Conservation (phyloP, 2,113 vertebrate genomes). For the Cinclus mexicanus region DNA sequence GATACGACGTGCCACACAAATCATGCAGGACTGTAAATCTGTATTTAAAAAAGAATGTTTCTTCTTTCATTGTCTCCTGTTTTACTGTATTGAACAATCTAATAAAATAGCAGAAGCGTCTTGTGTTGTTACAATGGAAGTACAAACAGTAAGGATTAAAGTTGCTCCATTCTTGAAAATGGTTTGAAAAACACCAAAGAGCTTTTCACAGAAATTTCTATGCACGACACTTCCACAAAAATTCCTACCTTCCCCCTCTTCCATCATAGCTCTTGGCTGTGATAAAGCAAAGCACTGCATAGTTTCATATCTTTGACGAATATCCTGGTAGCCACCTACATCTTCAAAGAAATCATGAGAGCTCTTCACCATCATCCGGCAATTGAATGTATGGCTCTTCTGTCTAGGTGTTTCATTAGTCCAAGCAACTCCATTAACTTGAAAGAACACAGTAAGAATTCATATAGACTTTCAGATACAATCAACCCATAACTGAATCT, state of each 20-base stretch:
- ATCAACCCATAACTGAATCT: background rate
- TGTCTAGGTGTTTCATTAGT: slow-evolving; percentile 87
- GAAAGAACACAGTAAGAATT: background rate
- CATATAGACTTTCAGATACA: background rate
- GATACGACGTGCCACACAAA: slow-evolving; percentile 93
- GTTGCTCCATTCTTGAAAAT: background rate
- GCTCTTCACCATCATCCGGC: slow-evolving; percentile 92
- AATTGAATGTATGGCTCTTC: slow-evolving; percentile 97
- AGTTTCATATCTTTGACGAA: slow-evolving; percentile 88
- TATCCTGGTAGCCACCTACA: slow-evolving; percentile 70
- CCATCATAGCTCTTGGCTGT: slow-evolving; percentile 96
- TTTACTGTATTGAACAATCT: background rate
- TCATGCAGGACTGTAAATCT: slow-evolving; percentile 99
- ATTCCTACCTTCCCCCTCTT: slow-evolving; percentile 92
- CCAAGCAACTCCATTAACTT: slow-evolving; percentile 91
- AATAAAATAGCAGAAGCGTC: background rate
- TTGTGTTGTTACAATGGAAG: background rate
- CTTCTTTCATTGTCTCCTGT: background rate
- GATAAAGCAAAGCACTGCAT: slow-evolving; percentile 99
- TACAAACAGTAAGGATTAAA: background rate
- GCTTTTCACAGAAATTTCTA: background rate
- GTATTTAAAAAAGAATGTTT: background rate
- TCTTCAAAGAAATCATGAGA: slow-evolving; percentile 83
- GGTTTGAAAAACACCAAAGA: background rate
- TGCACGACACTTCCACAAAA: background rate